Percentiles rank a stretch among this genome's conserved stretches.
Conservation (phyloP, 2,113 vertebrate genomes). For the Notarius lentiginosus region DNA sequence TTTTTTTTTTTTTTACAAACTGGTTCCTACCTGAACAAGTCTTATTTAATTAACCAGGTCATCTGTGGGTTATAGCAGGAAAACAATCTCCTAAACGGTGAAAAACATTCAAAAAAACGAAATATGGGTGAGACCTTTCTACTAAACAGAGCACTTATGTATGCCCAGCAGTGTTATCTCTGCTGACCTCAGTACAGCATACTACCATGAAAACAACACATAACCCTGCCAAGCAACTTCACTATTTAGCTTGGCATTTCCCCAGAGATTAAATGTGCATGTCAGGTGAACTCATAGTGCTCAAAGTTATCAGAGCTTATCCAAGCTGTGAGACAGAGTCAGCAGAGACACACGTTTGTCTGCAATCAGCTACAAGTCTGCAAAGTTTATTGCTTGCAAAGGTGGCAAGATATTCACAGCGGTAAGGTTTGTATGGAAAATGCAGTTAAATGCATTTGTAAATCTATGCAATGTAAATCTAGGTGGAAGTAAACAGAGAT, state of each 20-base stretch:
- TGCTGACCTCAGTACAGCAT: slow-evolving; percentile 17
- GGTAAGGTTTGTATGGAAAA: background rate
- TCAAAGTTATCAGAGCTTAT: background rate
- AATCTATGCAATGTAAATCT: background rate
- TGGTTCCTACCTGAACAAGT: background rate
- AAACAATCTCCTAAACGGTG: background rate
- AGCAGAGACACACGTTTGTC: background rate
- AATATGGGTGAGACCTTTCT: background rate
- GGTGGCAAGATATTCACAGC: background rate
- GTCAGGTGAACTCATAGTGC: slow-evolving; percentile 23
- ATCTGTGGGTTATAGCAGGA: background rate
- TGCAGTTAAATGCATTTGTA: background rate
- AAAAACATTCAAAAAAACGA: background rate
- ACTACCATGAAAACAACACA: background rate
- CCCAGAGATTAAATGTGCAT: slow-evolving; percentile 20
- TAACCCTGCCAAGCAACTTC: background rate
- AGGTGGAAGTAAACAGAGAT: background rate
- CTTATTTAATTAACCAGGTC: background rate
- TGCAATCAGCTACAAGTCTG: background rate
- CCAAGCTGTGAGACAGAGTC: background rate
- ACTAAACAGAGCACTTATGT: background rate
- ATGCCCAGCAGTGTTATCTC: background rate
- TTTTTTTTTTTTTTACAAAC: background rate
- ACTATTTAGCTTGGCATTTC: slow-evolving; percentile 2
- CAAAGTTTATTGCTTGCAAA: background rate